Conservation (phyloP, 2,797 vertebrate genomes). For the Chiropotes sagulatus region DNA sequence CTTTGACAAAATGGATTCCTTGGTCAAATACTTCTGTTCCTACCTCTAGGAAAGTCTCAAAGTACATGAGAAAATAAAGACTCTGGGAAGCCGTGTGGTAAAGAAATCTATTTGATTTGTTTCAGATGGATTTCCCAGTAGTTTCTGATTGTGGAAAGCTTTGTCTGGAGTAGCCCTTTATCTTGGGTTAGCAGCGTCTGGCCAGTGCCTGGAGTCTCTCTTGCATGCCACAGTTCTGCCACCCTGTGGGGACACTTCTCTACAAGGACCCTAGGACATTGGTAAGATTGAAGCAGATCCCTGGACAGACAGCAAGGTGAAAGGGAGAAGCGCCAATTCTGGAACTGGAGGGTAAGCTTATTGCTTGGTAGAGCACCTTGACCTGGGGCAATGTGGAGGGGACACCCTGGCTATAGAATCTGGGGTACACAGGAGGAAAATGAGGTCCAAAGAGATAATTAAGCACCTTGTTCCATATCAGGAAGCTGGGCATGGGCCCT, state of each 20-base stretch:
- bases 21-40: background rate
- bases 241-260: background rate
- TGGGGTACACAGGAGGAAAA: background rate
- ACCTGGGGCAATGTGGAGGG: background rate
- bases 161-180: background rate
- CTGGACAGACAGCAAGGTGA: background rate
- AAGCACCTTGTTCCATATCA: background rate
- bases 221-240: background rate
- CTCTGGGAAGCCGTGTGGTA: background rate
- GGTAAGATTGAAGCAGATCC: background rate
- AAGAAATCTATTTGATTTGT: background rate
- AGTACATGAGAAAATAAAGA: background rate
- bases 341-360: background rate
- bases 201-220: background rate
- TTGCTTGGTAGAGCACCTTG: background rate
- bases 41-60: background rate
- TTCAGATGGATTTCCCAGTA: background rate
- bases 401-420: background rate
- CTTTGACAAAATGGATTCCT: background rate
- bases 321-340: background rate
- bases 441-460: background rate
- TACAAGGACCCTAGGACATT: background rate
- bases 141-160: background rate
- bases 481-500: background rate
- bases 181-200: background rate